Evolutionary conservation across 2,888 invertebrate genomes (phyloP).

Genomic region (Quadroppia sp.): DNA sequence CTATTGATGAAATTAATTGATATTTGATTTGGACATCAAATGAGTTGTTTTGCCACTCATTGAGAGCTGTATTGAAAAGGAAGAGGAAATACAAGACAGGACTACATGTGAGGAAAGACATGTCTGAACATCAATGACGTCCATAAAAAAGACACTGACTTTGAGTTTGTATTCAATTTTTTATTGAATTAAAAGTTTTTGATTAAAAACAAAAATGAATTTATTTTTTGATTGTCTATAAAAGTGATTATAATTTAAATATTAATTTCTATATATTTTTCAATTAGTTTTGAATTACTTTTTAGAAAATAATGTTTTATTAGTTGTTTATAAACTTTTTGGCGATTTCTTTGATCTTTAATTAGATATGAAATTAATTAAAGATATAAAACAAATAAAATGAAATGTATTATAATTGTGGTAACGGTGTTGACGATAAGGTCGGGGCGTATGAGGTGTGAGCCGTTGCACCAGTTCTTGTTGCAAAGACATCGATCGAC

Average conservation of each 20-base stretch:
- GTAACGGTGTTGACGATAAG: neutral
- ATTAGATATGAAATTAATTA: neutral
- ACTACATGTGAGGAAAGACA: neutral
- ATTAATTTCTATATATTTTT: neutral
- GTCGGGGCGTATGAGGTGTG: neutral
- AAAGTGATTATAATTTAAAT: neutral
- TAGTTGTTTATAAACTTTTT: neutral
- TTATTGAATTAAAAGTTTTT: no score
- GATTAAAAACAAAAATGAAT: no score
- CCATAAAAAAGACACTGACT: no score
- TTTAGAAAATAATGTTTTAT: neutral
- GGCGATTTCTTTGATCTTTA: conserved; percentile 1
- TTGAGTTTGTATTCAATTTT: no score
- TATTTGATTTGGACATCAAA: conserved; percentile 5
- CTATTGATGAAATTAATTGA: neutral
- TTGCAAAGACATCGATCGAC: conserved; percentile 43
- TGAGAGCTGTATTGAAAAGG: neutral
- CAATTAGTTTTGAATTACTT: neutral
- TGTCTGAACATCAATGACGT: neutral
- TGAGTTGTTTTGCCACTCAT: neutral
- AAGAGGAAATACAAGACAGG: neutral
- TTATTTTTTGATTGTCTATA: no score
- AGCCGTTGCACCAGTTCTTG: conserved; percentile 39
- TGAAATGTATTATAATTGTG: neutral
- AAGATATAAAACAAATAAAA: neutral